A percentile compares a stretch with the other conserved stretches of the same genome.
Evolutionary conservation across 2,113 vertebrate species (phyloP).

Genomic region (Emydocephalus ijimae): DNA sequence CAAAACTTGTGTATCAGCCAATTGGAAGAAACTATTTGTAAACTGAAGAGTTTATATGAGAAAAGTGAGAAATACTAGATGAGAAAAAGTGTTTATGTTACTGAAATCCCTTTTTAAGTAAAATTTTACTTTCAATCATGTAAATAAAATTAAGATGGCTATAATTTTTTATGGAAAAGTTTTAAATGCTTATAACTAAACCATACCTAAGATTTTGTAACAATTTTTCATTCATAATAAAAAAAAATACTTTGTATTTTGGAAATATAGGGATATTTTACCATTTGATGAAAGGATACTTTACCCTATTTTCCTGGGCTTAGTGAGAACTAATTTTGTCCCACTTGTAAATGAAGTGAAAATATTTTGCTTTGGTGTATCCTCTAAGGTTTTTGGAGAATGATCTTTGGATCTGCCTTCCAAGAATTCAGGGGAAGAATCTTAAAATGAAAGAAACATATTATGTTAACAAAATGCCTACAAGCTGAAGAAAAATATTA

Average conservation of each 20-base stretch:
- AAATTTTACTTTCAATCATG: neutral
- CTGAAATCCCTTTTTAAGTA: neutral
- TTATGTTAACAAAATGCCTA: neutral
- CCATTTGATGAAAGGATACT: neutral
- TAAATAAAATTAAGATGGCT: neutral
- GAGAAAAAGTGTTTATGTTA: neutral
- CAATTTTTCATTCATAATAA: neutral
- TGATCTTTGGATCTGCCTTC: conserved; percentile 57
- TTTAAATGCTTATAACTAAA: neutral
- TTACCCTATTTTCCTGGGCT: conserved; percentile 81
- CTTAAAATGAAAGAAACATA: conserved; percentile 35
- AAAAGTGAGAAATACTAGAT: neutral
- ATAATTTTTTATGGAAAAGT: conserved; percentile 8
- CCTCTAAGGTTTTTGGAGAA: conserved; percentile 30
- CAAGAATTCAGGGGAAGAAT: conserved; percentile 15
- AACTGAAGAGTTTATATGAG: fast-evolving
- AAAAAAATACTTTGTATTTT: conserved; percentile 6
- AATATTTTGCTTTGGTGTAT: conserved; percentile 53
- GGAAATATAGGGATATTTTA: neutral
- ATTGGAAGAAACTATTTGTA: neutral
- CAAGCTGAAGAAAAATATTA: conserved; percentile 14
- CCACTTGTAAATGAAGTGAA: conserved; percentile 64
- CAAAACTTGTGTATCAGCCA: neutral
- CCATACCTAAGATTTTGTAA: neutral
- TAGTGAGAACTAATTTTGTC: conserved; percentile 62